phyloP scores from a whole-genome alignment of 2,113 vertebrate genomes.

The Microtus ochrogaster region DNA sequence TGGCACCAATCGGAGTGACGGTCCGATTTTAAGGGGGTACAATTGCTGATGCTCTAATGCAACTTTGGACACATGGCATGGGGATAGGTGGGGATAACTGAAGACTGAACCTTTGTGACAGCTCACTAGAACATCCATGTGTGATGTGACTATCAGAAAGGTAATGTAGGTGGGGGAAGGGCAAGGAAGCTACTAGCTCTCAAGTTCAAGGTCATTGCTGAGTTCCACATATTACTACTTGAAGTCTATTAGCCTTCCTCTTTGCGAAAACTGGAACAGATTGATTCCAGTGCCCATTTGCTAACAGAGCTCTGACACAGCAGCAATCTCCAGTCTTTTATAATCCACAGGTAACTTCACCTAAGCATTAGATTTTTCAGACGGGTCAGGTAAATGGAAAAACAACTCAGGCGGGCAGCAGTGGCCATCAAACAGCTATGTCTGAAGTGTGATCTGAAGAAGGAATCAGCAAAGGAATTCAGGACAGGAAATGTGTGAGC shows the following conservation, averaged over 20 bases:
- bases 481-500: neutral
- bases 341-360: neutral
- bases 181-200: neutral
- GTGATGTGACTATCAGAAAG: neutral
- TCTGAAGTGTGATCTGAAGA: neutral
- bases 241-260: neutral
- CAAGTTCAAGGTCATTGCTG: neutral
- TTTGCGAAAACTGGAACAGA: neutral
- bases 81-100: neutral
- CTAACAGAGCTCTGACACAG: neutral
- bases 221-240: neutral
- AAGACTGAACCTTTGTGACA: neutral
- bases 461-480: neutral
- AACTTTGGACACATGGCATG: neutral
- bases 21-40: neutral
- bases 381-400: neutral
- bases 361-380: neutral
- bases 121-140: neutral
- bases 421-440: neutral
- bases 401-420: neutral
- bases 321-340: neutral
- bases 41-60: neutral
- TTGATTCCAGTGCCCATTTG: neutral
- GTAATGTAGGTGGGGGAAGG: neutral
- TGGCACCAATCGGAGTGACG: neutral